Percentiles rank a stretch among this genome's conserved stretches.
Evolutionary conservation across 2,888 invertebrate genomes (phyloP).

Genomic region (Lasioglossum calceatum): DNA sequence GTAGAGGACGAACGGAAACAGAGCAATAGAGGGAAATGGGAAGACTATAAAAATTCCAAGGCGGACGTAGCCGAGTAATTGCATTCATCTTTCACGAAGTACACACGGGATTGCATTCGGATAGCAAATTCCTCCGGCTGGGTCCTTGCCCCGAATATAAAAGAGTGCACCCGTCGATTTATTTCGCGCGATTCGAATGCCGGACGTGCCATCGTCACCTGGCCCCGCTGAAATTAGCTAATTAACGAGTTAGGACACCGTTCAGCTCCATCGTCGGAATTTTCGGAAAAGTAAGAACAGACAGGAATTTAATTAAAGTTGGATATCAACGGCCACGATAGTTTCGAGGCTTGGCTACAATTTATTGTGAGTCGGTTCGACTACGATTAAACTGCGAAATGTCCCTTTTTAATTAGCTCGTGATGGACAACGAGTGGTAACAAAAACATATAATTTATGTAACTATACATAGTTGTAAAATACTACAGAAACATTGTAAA

Average conservation of each 20-base stretch:
- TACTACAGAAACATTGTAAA: background rate
- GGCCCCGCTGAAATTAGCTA: slow-evolving; percentile 18
- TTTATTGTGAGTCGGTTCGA: background rate
- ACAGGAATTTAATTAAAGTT: slow-evolving; percentile 34
- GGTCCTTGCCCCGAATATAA: background rate
- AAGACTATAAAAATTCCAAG: slow-evolving; percentile 8
- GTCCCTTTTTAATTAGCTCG: slow-evolving; percentile 2
- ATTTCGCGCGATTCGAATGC: background rate
- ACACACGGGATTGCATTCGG: background rate
- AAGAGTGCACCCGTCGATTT: background rate
- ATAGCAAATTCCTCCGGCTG: background rate
- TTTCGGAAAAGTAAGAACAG: slow-evolving; percentile 13
- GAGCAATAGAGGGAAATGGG: background rate
- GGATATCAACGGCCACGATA: background rate
- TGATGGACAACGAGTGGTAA: background rate
- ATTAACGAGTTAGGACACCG: slow-evolving; percentile 17
- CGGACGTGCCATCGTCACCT: background rate
- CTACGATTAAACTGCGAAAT: background rate
- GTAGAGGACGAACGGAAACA: background rate
- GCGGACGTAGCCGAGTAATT: slow-evolving; percentile 2
- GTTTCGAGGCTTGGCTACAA: background rate
- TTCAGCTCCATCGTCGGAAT: slow-evolving; percentile 17
- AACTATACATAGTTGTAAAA: background rate
- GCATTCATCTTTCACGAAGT: slow-evolving; percentile 7
- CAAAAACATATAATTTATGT: background rate